Evolutionary conservation across 2,113 vertebrate genomes (phyloP), one percentile per base, ranked within the genome.

Genomic region (Regulus satrapa): DNA sequence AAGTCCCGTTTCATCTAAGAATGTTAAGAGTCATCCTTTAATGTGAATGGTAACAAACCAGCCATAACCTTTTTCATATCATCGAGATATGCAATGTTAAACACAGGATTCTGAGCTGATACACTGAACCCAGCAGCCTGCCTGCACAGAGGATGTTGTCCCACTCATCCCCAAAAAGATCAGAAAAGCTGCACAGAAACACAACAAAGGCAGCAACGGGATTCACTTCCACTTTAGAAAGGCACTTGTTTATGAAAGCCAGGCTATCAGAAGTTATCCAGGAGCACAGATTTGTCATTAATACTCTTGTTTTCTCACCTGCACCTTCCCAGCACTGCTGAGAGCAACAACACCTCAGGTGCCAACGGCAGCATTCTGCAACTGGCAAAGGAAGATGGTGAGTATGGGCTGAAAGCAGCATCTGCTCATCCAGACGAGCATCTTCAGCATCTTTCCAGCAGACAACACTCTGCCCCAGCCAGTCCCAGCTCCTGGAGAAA

Each of bases 381-480:
- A 25, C 28, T 28, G 32, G 17, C 10, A 36, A 38, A n/a, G 6
- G 41, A 48, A 68, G 38, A n/a, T 10, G 17, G 43, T 8, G 2
- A 66, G 14, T 15, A 2, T 5, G 51, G 34, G 46, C 62, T 67
- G 73, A 63, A 74, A 32, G 18, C 6, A 9, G 36, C 5, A 10
- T 25, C 23, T 63, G 52, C 56, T 79, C 58, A 59, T 34, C 14
- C 12, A 7, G 18, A 24, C 13, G 5, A 5, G 10, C 0, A 0
- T 34, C 61, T 71, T 21, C 38, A 49, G 21, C 48, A 59, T 40
- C 40, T 16, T 36, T 55, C 29, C 69, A 63, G 56, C 41, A 82
- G 28, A 64, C 1, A 5, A 45, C 15, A 36, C 26, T 38, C 52
- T 34, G 34, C 56, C 88, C 40, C 68, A 83, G 59, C 18, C 52